These are phyloP conservation scores for Lepus europaeus DNA, from an alignment of 2,113 vertebrate genomes.

Conservation along the genomic window DNA sequence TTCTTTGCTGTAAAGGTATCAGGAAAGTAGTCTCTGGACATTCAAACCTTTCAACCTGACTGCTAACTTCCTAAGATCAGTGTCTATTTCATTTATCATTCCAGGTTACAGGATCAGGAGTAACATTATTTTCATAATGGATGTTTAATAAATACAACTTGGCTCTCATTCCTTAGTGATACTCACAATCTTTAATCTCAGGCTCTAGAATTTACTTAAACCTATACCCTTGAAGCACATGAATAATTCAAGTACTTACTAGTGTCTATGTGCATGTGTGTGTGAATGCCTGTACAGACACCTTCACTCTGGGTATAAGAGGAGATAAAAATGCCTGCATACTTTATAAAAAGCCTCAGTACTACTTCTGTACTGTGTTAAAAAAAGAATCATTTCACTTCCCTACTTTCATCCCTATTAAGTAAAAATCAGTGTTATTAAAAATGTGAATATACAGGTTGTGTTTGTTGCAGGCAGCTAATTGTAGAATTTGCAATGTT, in stretches of 20 bases:
- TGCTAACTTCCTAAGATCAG: neutral
- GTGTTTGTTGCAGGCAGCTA: neutral
- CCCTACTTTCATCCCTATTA: slow-evolving; percentile 31
- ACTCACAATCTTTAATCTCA: slow-evolving; percentile 35
- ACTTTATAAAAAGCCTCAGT: neutral
- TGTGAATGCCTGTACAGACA: neutral
- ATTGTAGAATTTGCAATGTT: slow-evolving; percentile 46
- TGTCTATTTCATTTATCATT: slow-evolving; percentile 25
- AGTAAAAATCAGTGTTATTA: slow-evolving; percentile 5
- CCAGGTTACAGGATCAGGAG: neutral
- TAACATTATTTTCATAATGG: neutral
- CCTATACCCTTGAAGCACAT: neutral
- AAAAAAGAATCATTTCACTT: neutral
- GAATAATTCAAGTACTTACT: neutral
- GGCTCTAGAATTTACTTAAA: slow-evolving; percentile 3
- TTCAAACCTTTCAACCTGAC: neutral
- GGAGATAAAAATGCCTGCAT: neutral
- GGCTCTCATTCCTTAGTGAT: neutral
- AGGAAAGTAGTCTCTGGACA: slow-evolving; percentile 4
- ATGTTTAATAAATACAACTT: slow-evolving; percentile 12
- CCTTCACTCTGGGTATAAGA: neutral
- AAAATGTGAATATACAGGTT: neutral
- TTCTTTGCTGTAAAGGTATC: neutral
- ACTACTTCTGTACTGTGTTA: neutral
- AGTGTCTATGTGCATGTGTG: neutral